Base-by-base conservation (phyloP, 2,888 invertebrate species). In the Platerodrilus igneus region DNA sequence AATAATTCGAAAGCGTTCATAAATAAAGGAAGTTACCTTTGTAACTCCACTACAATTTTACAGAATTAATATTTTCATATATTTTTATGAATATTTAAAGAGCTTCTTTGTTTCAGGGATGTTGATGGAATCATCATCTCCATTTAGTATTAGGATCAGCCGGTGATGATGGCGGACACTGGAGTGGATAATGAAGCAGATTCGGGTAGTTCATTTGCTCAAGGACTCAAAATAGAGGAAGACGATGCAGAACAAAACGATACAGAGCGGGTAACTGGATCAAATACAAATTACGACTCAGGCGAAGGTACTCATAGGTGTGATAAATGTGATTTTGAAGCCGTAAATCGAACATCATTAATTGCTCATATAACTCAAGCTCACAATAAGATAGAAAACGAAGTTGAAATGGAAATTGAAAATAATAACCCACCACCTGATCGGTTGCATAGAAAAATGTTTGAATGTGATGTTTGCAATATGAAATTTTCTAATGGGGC, bases 401-500 rank as follows among this genome's bases (percentile, higher is more conserved):
- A 74, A 59, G 69, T 67, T 40, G 70, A 64, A 48, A 71, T 63
- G 60, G 64, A 67, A 48, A 57, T 61, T 23, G 65, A 65, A 50
- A 68, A 67, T 45, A 68, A 67, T 46, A 67, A 67, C 46, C 64
- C 68, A 9, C 65, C 68, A 6, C 59, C 68, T 20, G 73, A 72
- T 54, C 64, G 81, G 53, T 74, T 80, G 25, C 81, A 81, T 60
- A 77, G 91, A 52, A 91, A 92, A 67, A 81, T 92, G 63, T 93
- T 92, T 62, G 90, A 91, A 66, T 94, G 93, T 67, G 93, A 94
- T 69, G 89, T 94, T 37, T 94, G 93, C 69, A 89, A 91, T 66
- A 92, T 93, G 92, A 90, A 90, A 70, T 94, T 94, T 72, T 91
- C 91, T 11, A 92, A 93, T 67, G 92, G 92, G 55, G 93, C 93